Percentiles rank a stretch among this genome's conserved stretches.
Evolutionary conservation across 2,888 invertebrate genomes (phyloP).

Genomic region (Argyresthia albistria): DNA sequence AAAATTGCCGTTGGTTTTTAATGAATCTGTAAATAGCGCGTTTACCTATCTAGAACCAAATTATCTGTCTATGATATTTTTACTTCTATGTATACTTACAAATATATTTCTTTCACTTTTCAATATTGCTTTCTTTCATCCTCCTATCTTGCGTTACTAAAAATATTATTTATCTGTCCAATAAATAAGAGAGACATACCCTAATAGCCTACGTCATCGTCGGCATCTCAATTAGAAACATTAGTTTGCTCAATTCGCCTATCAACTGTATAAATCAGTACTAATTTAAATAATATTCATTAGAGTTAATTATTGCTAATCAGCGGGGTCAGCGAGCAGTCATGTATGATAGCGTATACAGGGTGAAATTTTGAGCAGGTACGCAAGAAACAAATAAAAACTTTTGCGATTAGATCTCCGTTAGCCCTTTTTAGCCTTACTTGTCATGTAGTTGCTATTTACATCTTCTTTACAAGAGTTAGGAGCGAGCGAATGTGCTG

Average conservation of each 20-base stretch:
- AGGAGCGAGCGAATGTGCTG: too few species aligned
- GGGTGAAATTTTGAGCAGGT: neutral
- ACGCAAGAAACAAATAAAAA: too few species aligned
- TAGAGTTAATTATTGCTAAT: conserved; percentile 65
- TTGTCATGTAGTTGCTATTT: too few species aligned
- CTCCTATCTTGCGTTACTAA: neutral
- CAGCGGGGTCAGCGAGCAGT: neutral
- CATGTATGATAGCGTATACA: neutral
- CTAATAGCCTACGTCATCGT: too few species aligned
- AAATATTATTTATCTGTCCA: too few species aligned
- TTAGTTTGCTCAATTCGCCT: conserved; percentile 2
- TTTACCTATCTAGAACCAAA: too few species aligned
- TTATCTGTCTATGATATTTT: conserved; percentile 43
- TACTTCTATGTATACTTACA: conserved; percentile 43
- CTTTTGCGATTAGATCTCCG: too few species aligned
- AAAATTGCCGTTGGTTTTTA: too few species aligned
- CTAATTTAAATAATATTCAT: conserved; percentile 54
- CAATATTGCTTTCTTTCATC: conserved; percentile 19
- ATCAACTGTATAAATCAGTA: neutral
- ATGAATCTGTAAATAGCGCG: too few species aligned
- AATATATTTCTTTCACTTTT: conserved; percentile 54
- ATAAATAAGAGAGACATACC: neutral
- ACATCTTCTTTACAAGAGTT: too few species aligned
- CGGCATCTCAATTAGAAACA: too few species aligned
- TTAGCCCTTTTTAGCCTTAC: too few species aligned